Evolutionary conservation across 2,113 vertebrate species (phyloP).

Genomic region (Macrotus californicus): DNA sequence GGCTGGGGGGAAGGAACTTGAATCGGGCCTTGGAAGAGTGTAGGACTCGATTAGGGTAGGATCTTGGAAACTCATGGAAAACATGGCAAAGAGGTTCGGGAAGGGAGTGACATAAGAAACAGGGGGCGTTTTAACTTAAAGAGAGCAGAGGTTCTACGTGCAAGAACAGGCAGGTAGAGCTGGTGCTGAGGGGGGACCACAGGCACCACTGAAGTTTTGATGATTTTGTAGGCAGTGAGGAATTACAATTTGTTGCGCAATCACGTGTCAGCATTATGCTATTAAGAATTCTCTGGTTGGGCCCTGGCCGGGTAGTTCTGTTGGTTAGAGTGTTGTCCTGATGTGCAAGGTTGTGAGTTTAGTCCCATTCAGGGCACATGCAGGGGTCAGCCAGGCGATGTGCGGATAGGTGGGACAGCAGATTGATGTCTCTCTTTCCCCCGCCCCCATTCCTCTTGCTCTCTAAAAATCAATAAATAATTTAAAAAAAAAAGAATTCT

Average conservation of each 20-base stretch:
- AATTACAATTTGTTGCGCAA: background rate
- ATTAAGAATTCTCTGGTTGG: background rate
- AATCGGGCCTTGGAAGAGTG: background rate
- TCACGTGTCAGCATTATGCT: background rate
- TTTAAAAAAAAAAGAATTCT: background rate
- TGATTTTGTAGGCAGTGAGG: background rate
- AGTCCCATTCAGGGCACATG: too few species aligned
- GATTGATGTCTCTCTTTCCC: too few species aligned
- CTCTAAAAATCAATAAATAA: too few species aligned
- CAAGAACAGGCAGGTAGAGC: background rate
- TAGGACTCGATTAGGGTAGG: background rate
- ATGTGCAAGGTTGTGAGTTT: too few species aligned
- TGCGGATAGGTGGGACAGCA: too few species aligned
- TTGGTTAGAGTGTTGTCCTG: too few species aligned
- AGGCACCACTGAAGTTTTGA: background rate
- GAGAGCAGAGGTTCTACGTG: background rate
- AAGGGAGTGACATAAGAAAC: background rate
- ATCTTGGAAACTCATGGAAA: background rate
- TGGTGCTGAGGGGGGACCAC: background rate
- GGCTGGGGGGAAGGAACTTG: background rate
- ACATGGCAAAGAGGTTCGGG: rapidly evolving
- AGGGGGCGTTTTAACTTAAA: background rate
- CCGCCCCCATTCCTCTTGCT: too few species aligned
- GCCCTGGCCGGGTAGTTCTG: too few species aligned
- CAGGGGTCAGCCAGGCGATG: too few species aligned